Evolutionary conservation across 2,888 invertebrate genomes (phyloP).

Genomic region (Eucera pruinosa): DNA sequence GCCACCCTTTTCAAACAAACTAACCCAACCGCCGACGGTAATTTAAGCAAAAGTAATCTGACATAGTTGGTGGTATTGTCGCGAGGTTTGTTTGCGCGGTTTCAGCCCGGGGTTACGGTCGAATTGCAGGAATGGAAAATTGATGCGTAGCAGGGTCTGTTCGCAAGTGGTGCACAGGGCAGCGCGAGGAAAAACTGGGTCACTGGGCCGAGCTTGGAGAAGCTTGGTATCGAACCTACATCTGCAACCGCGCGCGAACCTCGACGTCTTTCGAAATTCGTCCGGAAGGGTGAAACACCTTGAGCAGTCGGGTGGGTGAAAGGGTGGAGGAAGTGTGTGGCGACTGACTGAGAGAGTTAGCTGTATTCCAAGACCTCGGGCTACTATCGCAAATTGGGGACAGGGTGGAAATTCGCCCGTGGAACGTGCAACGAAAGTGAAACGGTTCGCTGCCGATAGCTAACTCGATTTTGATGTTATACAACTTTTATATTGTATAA

Average conservation of each 20-base stretch:
- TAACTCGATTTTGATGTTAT: conserved; percentile 4
- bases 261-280: conserved; percentile 40
- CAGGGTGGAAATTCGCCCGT: conserved; percentile 26
- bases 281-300: conserved; percentile 24
- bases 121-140: conserved; percentile 54
- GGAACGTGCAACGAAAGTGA: conserved; percentile 28
- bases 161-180: conserved; percentile 24
- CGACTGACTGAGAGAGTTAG: not conserved
- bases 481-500: not conserved
- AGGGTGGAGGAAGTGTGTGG: not conserved
- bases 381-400: conserved; percentile 15
- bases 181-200: conserved; percentile 67
- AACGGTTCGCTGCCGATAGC: conserved; percentile 3
- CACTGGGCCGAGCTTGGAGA: conserved; percentile 70
- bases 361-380: not conserved
- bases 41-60: conserved; percentile 23
- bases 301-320: not conserved
- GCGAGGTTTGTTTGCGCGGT: conserved; percentile 3
- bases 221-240: conserved; percentile 68
- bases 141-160: conserved; percentile 44
- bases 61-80: conserved; percentile 3
- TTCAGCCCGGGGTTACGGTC: not conserved
- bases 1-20: not conserved
- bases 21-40: not conserved
- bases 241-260: conserved; percentile 49